Evolutionary conservation across 2,113 vertebrate species (phyloP), one percentile per base, ranked within the genome.

Genomic region (Stegastes partitus): DNA sequence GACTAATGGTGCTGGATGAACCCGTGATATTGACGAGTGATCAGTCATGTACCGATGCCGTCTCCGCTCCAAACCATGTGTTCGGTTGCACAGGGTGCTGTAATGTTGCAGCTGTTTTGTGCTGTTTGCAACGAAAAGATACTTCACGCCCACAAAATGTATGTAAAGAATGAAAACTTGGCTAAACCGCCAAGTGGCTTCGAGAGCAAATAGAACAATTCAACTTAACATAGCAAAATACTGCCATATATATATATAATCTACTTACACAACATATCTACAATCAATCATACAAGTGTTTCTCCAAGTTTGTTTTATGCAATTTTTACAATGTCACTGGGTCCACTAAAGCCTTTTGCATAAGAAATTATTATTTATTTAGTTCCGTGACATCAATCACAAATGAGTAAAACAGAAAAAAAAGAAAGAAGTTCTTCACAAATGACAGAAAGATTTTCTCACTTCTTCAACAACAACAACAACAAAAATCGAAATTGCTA

Each of bases 1-100:
- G 93, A 93, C 80, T 92, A 82, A 94, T 94, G 89, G 77, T 23
- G 63, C 74, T 64, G 77, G 72, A 74, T 80, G 82, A 92, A 87
- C 87, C 61, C 18, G 1, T 56, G 81, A 79, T 89, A 92, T 93
- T 92, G 91, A 93, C 62, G 71, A 90, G 90, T 68, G 87, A 94
- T 94, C 93, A 92, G 87, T 93, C 92, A 93, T 90, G 59, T 70
- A 61, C 74, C 66, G 82, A 87, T 82, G 83, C 65, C 72, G 78
- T 88, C 83, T 87, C 77, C 80, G 78, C 54, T 64, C 72, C 65
- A 51, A 85, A 88, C 77, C 82, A 67, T 77, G 84, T 83, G 81
- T 70, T 86, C 65, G 51, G 61, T 75, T 61, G 58, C 62, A 55
- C 55, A 66, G 63, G 25, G 45, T 72, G 50, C 68, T 53, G 50